Conservation (phyloP, 2,888 invertebrate genomes). For the Cyaniris semiargus region DNA sequence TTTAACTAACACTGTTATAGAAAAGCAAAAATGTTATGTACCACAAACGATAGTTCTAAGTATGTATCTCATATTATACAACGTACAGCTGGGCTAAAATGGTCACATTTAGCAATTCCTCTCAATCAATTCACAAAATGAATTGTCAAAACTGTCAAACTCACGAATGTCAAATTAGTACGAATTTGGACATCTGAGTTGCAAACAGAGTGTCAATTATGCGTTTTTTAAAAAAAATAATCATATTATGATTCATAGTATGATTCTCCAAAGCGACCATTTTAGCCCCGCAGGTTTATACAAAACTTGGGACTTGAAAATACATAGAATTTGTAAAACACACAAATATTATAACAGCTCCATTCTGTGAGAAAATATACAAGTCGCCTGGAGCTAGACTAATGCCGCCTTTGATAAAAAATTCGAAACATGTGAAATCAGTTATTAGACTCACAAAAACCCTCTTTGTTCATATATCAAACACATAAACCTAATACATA, state of each 20-base stretch:
- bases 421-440: constrained; percentile 25
- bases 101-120: no score
- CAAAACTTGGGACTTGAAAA: background rate
- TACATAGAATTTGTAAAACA: background rate
- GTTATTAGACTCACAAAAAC: background rate
- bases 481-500: background rate
- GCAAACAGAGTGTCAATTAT: no score
- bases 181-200: no score
- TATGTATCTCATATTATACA: background rate
- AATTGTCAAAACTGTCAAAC: no score
- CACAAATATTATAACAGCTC: background rate
- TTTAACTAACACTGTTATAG: background rate
- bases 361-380: background rate
- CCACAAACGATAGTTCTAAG: background rate
- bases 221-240: no score
- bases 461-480: constrained; percentile 5
- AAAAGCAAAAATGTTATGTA: background rate
- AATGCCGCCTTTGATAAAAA: constrained; percentile 27
- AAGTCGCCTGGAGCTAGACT: constrained; percentile 2
- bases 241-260: no score
- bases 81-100: no score
- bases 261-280: no score
- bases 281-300: no score
- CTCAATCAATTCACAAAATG: no score
- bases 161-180: no score